These are phyloP conservation scores for Grammomys dolichurus DNA, from an alignment of 2,113 vertebrate species.

Conservation along the genomic window DNA sequence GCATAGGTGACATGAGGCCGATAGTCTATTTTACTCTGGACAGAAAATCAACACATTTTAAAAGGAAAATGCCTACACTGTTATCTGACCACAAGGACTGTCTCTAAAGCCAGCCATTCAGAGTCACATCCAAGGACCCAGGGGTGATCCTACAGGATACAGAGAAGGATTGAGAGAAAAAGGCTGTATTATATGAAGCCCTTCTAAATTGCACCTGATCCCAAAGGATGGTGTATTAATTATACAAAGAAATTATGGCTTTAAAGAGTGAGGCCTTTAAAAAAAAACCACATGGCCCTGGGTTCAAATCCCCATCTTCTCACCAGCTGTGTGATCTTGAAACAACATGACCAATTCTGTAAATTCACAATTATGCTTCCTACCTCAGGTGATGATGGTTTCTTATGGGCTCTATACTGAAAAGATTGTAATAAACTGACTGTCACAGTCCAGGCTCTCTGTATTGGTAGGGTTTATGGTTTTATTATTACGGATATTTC, in stretches of 20 bases:
- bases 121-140: not conserved
- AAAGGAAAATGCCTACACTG: not conserved
- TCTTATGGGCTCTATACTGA: not conserved
- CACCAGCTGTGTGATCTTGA: not conserved
- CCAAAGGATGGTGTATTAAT: not conserved
- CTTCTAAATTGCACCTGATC: not conserved
- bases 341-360: not conserved
- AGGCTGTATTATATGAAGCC: fast-evolving
- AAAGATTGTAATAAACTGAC: not conserved
- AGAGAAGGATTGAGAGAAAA: not conserved
- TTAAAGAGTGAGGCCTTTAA: not conserved
- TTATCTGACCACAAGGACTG: not conserved
- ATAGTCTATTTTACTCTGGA: not conserved
- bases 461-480: not conserved
- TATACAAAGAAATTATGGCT: not conserved
- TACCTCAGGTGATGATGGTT: not conserved
- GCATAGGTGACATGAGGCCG: not conserved
- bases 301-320: not conserved
- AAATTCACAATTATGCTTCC: not conserved
- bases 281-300: not conserved
- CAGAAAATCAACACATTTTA: not conserved
- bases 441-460: fast-evolving
- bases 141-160: not conserved
- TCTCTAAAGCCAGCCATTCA: not conserved
- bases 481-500: not conserved